A percentile compares a stretch with the other conserved stretches of the same genome.
These are phyloP conservation scores for Calameuta pallipes DNA, from an alignment of 2,888 invertebrate species.

Conservation along the genomic window DNA sequence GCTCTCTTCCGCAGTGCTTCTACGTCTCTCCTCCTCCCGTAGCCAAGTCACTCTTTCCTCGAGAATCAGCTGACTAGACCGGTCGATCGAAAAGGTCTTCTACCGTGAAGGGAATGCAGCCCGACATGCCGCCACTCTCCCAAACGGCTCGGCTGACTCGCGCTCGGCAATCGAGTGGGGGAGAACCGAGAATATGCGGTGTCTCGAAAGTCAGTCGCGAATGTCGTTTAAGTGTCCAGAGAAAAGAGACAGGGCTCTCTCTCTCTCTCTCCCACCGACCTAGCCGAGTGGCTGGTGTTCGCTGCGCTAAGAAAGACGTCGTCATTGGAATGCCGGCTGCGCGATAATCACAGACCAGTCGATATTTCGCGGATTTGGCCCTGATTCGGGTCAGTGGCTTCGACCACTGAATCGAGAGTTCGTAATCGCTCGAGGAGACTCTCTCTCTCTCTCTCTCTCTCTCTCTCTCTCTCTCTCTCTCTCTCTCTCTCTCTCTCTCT, in stretches of 20 bases:
- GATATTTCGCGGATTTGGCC: neutral
- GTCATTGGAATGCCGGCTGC: neutral
- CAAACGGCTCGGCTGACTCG: neutral
- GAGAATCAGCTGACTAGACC: slow-evolving; percentile 3
- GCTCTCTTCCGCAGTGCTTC: neutral
- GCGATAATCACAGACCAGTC: neutral
- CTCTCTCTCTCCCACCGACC: neutral
- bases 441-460: neutral
- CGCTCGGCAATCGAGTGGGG: neutral
- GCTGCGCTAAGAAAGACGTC: neutral
- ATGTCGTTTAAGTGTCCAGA: neutral
- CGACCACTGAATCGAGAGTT: neutral
- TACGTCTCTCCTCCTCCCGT: neutral
- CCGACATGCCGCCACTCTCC: neutral
- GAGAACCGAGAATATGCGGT: neutral
- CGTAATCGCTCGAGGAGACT: neutral
- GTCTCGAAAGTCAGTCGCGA: neutral
- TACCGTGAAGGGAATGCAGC: slow-evolving; percentile 1
- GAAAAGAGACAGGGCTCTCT: neutral
- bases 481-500: no score
- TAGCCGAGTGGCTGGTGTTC: neutral
- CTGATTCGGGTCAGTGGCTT: neutral
- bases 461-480: no score
- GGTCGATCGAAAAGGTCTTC: slow-evolving; percentile 2
- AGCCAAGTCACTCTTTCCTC: neutral